Percentiles rank a stretch among this genome's conserved stretches.
Conservation (phyloP, 2,113 vertebrate species). For the Oryzias javanicus region DNA sequence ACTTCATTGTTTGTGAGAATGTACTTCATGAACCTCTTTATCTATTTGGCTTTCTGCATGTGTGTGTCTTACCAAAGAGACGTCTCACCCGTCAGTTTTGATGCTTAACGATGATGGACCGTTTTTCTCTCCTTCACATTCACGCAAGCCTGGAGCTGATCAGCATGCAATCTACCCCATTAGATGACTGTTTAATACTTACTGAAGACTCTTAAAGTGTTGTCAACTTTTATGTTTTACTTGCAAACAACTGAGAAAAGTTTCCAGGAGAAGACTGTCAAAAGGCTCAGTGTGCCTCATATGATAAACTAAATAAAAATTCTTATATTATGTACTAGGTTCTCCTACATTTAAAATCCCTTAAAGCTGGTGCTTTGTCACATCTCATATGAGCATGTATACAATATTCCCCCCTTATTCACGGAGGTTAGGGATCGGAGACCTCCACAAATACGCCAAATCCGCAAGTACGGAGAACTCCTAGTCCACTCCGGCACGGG, state of each 20-base stretch:
- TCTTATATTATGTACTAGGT: neutral
- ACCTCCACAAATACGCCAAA: too few species aligned
- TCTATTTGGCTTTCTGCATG: neutral
- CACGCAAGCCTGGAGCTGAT: constrained; percentile 79
- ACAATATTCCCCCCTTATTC: too few species aligned
- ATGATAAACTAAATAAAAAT: neutral
- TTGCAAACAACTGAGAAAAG: neutral
- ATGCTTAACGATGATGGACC: constrained; percentile 61
- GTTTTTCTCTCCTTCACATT: constrained; percentile 79
- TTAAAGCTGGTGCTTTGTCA: too few species aligned
- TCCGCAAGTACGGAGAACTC: too few species aligned
- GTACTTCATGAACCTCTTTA: neutral
- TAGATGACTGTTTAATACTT: constrained; percentile 27
- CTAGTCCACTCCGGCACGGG: too few species aligned
- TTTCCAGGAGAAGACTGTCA: neutral
- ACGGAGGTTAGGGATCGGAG: too few species aligned
- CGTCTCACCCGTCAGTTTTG: constrained; percentile 71
- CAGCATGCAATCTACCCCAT: constrained; percentile 32
- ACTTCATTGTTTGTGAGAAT: neutral
- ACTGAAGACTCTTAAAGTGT: neutral
- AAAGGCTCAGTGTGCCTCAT: constrained; percentile 35
- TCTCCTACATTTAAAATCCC: too few species aligned
- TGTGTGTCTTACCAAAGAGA: constrained; percentile 77
- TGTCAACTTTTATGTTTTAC: neutral
- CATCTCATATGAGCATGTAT: too few species aligned